Evolutionary conservation across 2,113 vertebrate species (phyloP).

Genomic region (Furnarius figulus): DNA sequence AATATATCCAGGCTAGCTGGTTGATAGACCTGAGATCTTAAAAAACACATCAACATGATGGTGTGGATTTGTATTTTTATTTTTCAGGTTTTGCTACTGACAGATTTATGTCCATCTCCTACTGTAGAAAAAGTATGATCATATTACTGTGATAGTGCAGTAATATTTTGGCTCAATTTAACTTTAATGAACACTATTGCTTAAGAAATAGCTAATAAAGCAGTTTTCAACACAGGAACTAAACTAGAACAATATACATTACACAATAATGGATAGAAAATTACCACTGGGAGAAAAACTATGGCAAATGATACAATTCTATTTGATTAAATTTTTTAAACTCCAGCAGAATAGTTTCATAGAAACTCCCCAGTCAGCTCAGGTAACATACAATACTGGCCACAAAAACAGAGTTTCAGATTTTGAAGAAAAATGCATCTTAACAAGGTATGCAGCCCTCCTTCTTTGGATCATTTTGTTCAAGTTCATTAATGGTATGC

Average conservation of each 20-base stretch:
- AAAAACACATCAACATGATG: slow-evolving; percentile 29
- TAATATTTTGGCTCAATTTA: slow-evolving; percentile 30
- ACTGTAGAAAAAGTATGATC: slow-evolving; percentile 8
- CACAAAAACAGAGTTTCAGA: not conserved
- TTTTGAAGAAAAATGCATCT: not conserved
- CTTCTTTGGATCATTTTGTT: not conserved
- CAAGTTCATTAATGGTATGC: not conserved
- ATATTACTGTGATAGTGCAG: not conserved
- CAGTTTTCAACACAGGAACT: slow-evolving; percentile 31
- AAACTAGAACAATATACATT: not conserved
- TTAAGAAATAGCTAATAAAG: slow-evolving; percentile 58
- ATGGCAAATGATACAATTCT: not conserved
- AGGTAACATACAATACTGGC: not conserved
- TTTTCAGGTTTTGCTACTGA: not conserved
- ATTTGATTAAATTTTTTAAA: not conserved
- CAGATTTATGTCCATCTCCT: not conserved
- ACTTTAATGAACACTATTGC: slow-evolving; percentile 37
- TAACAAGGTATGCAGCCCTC: not conserved
- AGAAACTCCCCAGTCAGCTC: not conserved
- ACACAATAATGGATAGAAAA: not conserved
- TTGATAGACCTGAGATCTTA: slow-evolving; percentile 35
- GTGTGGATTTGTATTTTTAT: not conserved
- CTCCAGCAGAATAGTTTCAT: not conserved
- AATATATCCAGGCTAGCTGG: slow-evolving; percentile 13
- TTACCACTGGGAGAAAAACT: not conserved